Percentiles rank a stretch among this genome's conserved stretches.
phyloP scores from a whole-genome alignment of 2,888 invertebrate species.

The Chrysomela aeneicollis region DNA sequence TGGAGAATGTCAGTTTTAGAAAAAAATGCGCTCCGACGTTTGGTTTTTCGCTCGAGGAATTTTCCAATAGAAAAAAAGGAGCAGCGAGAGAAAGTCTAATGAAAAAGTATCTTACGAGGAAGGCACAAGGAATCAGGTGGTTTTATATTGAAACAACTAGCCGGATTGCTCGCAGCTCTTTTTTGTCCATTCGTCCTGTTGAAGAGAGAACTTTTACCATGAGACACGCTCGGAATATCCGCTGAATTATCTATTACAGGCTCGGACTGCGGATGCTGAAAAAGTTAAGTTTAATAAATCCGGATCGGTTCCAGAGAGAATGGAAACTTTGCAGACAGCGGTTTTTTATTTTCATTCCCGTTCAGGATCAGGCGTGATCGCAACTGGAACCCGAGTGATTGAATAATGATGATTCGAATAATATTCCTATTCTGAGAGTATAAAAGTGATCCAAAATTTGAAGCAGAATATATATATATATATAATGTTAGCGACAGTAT shows the following conservation, averaged over 20 bases:
- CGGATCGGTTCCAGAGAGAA: constrained; percentile 32
- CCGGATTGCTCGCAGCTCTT: constrained; percentile 7
- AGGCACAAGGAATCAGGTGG: constrained; percentile 52
- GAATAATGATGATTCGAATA: too few relatives aligned
- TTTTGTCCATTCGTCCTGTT: neutral
- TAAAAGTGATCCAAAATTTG: too few relatives aligned
- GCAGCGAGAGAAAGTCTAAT: constrained; percentile 51
- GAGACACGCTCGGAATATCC: constrained; percentile 34
- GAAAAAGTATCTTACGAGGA: constrained; percentile 54
- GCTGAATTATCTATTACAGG: constrained; percentile 33
- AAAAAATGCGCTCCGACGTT: constrained; percentile 50
- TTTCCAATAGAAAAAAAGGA: constrained; percentile 51
- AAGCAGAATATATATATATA: too few relatives aligned
- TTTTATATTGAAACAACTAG: constrained; percentile 46
- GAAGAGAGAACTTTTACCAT: constrained; percentile 39
- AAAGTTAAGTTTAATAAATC: constrained; percentile 26
- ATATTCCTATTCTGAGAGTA: too few relatives aligned
- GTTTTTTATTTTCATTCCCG: too few relatives aligned
- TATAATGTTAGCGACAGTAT: too few relatives aligned
- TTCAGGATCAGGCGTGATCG: too few relatives aligned
- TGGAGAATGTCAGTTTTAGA: constrained; percentile 50
- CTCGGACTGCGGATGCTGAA: constrained; percentile 31
- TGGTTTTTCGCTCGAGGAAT: constrained; percentile 53
- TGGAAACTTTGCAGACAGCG: constrained; percentile 28
- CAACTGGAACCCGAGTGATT: too few relatives aligned